Evolutionary conservation across 2,888 invertebrate species (phyloP), one percentile per base, ranked within the genome.

Genomic region (Cyrtodaria siliqua): DNA sequence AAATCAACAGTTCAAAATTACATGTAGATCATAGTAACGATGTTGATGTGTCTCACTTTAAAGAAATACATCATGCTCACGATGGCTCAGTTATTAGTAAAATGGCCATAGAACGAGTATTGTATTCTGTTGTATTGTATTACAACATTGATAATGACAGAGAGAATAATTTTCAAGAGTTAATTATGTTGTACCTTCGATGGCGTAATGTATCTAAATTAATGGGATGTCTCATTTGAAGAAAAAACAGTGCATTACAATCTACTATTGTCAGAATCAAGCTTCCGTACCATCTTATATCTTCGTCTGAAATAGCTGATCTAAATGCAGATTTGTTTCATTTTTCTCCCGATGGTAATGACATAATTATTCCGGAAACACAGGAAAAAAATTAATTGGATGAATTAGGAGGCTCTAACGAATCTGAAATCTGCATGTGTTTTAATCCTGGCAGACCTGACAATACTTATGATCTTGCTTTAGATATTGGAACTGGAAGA

Each of bases 161-260:
- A 57, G 75, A 82, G 55, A 72, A 76, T 18, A 44, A 73, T 60
- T 75, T 49, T 44, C 49, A 73, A 44, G 67, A 79, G 63, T 42
- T 27, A 20, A 33, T 88, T 0, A 81, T 89, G 86, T 78, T 90
- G 16, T 89, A 69, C 63, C 3, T 62, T 0, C 86, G 88, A 9
- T 90, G 88, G 88, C 64, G 88, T 60, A 50, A 88, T 63, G 89
- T 88, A 73, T 16, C 64, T 14, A 33, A 4, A 16, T 8, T 79
- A 14, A 63, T 76, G 16, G 73, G 49, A 2, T 56, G n/a, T 64
- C 6, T 52, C 72, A 27, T 77, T 62, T 55, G 40, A 66, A 53
- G 68, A 72, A 55, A 27, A 40, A 69, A 62, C 16, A 55, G 27
- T 55, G 55, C 26, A 29, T 9, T 12, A 16, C n/a, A 55, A 33